phyloP scores from a whole-genome alignment of 2,888 invertebrate species.

The Yponomeuta evonymella region DNA sequence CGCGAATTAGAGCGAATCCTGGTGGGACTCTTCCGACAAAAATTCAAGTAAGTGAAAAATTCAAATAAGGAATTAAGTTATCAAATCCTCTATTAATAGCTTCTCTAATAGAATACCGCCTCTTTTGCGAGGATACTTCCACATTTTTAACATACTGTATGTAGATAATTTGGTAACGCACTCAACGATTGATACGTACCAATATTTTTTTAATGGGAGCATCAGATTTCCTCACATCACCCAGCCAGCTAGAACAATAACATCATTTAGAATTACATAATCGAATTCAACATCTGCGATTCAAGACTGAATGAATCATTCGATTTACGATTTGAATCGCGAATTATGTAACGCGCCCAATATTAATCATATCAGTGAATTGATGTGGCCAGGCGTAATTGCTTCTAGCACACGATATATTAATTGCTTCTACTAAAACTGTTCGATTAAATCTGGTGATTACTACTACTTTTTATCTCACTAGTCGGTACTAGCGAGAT shows the following conservation, averaged over 20 bases:
- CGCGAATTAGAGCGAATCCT: too few relatives aligned
- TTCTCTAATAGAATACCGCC: too few relatives aligned
- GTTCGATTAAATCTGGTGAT: too few relatives aligned
- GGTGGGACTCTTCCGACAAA: too few relatives aligned
- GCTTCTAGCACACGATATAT: not conserved
- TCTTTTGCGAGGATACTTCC: too few relatives aligned
- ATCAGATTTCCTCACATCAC: not conserved
- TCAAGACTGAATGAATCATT: not conserved
- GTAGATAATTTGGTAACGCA: not conserved
- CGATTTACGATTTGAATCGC: not conserved
- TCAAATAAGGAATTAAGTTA: too few relatives aligned
- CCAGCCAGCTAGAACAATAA: slow-evolving; percentile 1
- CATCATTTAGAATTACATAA: not conserved
- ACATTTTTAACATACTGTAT: not conserved
- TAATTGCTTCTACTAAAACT: not conserved
- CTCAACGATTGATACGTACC: not conserved
- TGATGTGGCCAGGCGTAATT: not conserved
- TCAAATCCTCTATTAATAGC: too few relatives aligned
- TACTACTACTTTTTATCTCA: too few relatives aligned
- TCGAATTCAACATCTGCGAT: not conserved
- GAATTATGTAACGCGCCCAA: not conserved
- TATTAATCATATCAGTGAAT: not conserved
- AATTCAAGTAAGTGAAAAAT: too few relatives aligned
- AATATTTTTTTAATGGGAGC: slow-evolving; percentile 1
- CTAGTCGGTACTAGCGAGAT: too few relatives aligned